Evolutionary conservation across 2,113 vertebrate genomes (phyloP).

Genomic region (Sapajus apella): DNA sequence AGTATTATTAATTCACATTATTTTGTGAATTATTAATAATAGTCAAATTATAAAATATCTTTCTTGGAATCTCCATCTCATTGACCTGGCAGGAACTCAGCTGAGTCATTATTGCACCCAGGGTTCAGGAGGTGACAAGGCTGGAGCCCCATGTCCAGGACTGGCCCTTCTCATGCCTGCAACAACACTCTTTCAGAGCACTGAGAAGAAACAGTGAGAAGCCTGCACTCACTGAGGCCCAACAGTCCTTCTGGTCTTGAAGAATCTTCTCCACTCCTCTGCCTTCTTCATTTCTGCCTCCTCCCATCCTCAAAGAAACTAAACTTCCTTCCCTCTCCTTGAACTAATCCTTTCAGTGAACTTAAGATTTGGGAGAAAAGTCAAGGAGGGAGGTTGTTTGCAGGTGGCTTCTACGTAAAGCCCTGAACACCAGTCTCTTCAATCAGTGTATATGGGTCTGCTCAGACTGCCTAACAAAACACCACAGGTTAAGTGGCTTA

Average conservation of each 20-base stretch:
- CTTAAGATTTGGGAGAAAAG: not conserved
- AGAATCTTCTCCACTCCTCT: not conserved
- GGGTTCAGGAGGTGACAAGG: not conserved
- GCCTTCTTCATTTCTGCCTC: not conserved
- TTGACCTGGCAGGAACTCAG: not conserved
- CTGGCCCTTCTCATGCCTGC: no score
- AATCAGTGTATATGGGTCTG: no score
- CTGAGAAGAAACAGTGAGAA: not conserved
- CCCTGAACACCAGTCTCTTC: not conserved
- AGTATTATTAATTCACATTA: no score
- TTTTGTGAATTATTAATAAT: not conserved
- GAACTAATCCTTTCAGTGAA: not conserved
- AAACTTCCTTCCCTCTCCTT: not conserved
- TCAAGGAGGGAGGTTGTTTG: not conserved
- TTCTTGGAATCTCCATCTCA: not conserved
- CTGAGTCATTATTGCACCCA: accelerated
- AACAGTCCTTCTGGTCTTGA: not conserved
- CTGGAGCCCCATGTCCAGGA: no score
- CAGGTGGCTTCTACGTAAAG: not conserved
- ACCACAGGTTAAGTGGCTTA: not conserved
- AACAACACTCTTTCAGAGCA: not conserved
- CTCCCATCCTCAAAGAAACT: not conserved
- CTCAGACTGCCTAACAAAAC: not conserved
- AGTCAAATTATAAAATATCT: not conserved
- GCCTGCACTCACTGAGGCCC: not conserved